Conservation (phyloP, 2,113 vertebrate species). For the Campylomormyrus numenius region DNA sequence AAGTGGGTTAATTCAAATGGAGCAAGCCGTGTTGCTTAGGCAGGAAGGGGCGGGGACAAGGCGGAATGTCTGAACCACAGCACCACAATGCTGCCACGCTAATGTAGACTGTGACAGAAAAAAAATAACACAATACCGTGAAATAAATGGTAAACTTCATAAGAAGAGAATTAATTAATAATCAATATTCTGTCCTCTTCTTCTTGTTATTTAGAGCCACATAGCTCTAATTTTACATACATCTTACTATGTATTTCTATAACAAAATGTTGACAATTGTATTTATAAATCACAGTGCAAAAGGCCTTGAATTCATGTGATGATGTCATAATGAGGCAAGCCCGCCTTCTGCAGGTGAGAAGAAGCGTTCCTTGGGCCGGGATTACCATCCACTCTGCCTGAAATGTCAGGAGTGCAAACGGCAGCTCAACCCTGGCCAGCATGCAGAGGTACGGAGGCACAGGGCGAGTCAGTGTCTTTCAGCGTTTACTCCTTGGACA, state of each 20-base stretch:
- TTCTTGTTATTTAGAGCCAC: background rate
- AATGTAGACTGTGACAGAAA: background rate
- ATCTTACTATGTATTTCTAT: background rate
- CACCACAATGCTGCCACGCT: background rate
- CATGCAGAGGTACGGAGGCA: constrained; percentile 64
- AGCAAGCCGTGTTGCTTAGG: background rate
- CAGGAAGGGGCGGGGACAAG: constrained; percentile 14
- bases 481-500: background rate
- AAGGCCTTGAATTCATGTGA: background rate
- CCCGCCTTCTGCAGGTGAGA: constrained; percentile 57
- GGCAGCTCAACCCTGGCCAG: constrained; percentile 66
- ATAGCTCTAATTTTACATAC: background rate
- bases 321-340: background rate
- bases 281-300: background rate
- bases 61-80: background rate
- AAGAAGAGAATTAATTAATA: background rate
- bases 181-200: background rate
- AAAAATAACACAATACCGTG: background rate
- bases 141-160: background rate
- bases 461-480: background rate
- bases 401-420: constrained; percentile 69
- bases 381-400: constrained; percentile 76
- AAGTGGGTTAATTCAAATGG: constrained; percentile 19
- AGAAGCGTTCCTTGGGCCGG: constrained; percentile 66
- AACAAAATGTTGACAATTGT: background rate